Conservation (phyloP, 2,888 invertebrate genomes). For the Synanthedon andrenaeformis region DNA sequence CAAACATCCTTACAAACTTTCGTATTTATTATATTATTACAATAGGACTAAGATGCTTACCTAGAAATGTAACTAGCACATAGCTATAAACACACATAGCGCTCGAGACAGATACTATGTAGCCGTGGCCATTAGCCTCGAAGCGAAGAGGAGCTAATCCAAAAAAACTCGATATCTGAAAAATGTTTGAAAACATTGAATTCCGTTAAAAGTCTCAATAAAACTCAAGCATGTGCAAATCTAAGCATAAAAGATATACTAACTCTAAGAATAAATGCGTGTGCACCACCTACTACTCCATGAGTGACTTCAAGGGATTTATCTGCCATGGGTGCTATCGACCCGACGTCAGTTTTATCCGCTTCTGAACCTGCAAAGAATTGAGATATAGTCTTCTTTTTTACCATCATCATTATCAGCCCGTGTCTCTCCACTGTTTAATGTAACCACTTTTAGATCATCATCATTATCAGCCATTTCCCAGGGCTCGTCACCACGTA, state of each 20-base stretch:
- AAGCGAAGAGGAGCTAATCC: conserved; percentile 58
- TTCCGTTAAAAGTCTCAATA: too few relatives aligned
- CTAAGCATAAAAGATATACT: background rate
- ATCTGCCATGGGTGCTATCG: conserved; percentile 13
- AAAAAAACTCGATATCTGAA: conserved; percentile 56
- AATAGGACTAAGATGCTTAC: conserved; percentile 20
- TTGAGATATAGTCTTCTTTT: too few relatives aligned
- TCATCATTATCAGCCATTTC: too few relatives aligned
- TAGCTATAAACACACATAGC: conserved; percentile 59
- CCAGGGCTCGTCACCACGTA: too few relatives aligned
- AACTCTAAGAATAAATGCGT: conserved; percentile 58
- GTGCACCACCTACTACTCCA: conserved; percentile 51
- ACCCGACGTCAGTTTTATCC: conserved; percentile 21
- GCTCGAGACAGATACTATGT: conserved; percentile 42
- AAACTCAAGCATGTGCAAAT: too few relatives aligned
- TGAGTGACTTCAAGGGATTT: conserved; percentile 11
- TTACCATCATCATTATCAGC: too few relatives aligned
- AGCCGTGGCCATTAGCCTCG: conserved; percentile 39
- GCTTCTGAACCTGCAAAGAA: conserved; percentile 26
- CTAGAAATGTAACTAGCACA: conserved; percentile 45
- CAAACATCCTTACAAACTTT: too few relatives aligned
- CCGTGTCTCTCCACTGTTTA: too few relatives aligned
- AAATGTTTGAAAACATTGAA: conserved; percentile 1
- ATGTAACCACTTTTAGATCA: too few relatives aligned
- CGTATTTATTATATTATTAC: too few relatives aligned